Percentiles rank a stretch among this genome's conserved stretches.
These are phyloP conservation scores for Ceratothoa steindachneri DNA, from an alignment of 2,888 invertebrate species.

Conservation along the genomic window DNA sequence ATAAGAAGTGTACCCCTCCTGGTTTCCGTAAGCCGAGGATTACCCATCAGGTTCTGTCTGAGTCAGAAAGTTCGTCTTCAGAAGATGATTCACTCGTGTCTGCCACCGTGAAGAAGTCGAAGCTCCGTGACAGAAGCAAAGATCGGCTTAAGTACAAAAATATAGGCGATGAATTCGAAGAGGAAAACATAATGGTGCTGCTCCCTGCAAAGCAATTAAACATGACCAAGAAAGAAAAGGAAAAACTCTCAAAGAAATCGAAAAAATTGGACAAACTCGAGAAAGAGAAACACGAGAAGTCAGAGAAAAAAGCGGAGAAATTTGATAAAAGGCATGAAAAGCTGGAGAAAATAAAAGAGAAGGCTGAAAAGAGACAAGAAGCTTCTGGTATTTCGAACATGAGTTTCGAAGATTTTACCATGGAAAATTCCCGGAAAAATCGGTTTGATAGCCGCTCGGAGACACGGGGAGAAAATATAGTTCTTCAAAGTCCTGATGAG, in stretches of 20 bases:
- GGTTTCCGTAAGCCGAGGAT: conserved; percentile 40
- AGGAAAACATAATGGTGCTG: conserved; percentile 45
- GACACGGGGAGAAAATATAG: conserved; percentile 14
- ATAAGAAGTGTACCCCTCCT: conserved; percentile 40
- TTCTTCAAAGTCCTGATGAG: conserved; percentile 39
- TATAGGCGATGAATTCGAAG: conserved; percentile 46
- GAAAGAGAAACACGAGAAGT: conserved; percentile 34
- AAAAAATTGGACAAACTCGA: conserved; percentile 40
- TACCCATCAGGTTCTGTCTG: conserved; percentile 44
- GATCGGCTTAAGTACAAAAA: conserved; percentile 45
- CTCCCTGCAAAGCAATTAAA: conserved; percentile 41
- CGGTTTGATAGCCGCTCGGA: neutral
- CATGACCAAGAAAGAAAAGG: conserved; percentile 43
- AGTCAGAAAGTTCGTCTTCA: conserved; percentile 35
- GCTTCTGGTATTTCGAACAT: conserved; percentile 44
- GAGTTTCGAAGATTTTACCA: conserved; percentile 43
- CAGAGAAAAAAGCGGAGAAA: conserved; percentile 19
- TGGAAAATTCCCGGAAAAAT: conserved; percentile 29
- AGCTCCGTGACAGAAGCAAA: conserved; percentile 40
- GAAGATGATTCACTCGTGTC: conserved; percentile 14
- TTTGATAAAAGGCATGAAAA: conserved; percentile 10
- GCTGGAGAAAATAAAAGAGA: conserved; percentile 10
- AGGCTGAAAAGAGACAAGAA: conserved; percentile 15
- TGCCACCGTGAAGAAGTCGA: conserved; percentile 23
- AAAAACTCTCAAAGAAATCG: conserved; percentile 34